These are phyloP conservation scores for Heliconius sara DNA, from an alignment of 2,888 invertebrate species.

Conservation along the genomic window DNA sequence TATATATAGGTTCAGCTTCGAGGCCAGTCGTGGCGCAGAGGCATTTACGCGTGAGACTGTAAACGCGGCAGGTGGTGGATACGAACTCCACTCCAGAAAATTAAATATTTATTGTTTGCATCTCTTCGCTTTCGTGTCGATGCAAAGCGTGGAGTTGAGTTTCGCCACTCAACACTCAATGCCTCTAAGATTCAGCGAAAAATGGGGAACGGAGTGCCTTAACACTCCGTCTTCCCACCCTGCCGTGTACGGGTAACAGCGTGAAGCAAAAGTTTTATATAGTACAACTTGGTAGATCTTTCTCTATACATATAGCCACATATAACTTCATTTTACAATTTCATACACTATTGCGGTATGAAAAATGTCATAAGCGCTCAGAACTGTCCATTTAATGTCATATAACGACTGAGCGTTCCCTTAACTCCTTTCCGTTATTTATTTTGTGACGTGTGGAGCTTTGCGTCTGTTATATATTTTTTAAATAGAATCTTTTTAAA, in stretches of 20 bases:
- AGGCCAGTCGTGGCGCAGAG: too few species aligned
- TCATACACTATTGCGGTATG: slow-evolving; percentile 8
- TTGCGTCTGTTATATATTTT: neutral
- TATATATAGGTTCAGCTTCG: neutral
- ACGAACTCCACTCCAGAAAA: too few species aligned
- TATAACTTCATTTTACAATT: neutral
- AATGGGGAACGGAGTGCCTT: too few species aligned
- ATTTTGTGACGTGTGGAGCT: neutral
- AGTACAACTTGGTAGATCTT: neutral
- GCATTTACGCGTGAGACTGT: too few species aligned
- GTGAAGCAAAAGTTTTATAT: neutral
- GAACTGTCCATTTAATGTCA: slow-evolving; percentile 22
- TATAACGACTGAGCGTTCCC: slow-evolving; percentile 14
- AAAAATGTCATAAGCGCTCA: slow-evolving; percentile 18
- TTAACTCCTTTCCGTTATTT: slow-evolving; percentile 13
- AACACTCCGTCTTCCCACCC: too few species aligned
- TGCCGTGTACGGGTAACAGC: too few species aligned
- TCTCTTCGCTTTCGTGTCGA: too few species aligned
- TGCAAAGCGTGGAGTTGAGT: too few species aligned
- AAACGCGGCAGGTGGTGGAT: too few species aligned
- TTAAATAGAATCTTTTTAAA: neutral
- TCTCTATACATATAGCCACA: neutral
- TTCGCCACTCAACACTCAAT: too few species aligned
- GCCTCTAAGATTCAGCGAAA: too few species aligned
- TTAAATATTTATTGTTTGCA: too few species aligned